Evolutionary conservation across 2,888 invertebrate genomes (phyloP).

Genomic region (Nemurella pictetii): DNA sequence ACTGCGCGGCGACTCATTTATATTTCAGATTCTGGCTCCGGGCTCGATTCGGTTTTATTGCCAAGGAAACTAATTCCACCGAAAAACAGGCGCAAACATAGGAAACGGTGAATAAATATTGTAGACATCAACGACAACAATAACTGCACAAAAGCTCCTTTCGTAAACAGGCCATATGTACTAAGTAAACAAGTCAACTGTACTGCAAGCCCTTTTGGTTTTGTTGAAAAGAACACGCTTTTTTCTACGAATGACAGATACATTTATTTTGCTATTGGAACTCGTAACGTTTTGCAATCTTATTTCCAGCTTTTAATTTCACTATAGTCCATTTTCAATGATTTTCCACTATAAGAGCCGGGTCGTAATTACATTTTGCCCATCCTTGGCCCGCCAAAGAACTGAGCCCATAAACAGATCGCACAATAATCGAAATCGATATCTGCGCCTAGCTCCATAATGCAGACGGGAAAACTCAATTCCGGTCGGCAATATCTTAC

Average conservation of each 20-base stretch:
- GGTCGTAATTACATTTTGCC: not conserved
- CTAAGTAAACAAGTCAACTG: not conserved
- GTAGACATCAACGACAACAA: not conserved
- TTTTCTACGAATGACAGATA: too few relatives aligned
- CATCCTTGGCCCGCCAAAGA: not conserved
- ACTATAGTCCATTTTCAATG: too few relatives aligned
- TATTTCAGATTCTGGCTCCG: not conserved
- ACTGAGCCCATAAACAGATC: not conserved
- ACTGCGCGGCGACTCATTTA: not conserved
- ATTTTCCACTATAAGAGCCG: too few relatives aligned
- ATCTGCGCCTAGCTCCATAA: not conserved
- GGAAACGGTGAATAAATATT: too few relatives aligned
- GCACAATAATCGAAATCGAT: not conserved
- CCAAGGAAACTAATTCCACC: not conserved
- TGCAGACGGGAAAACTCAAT: too few relatives aligned
- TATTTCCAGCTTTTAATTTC: not conserved
- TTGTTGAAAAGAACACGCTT: too few relatives aligned
- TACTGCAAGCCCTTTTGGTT: not conserved
- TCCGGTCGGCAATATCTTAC: not conserved
- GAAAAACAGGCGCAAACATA: too few relatives aligned
- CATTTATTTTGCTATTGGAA: not conserved
- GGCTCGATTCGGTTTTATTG: not conserved
- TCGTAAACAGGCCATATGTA: not conserved
- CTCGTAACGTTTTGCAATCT: not conserved
- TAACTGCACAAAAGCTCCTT: not conserved